These are phyloP conservation scores for Aythya fuligula DNA, from an alignment of 2,797 vertebrate species.

Conservation along the genomic window DNA sequence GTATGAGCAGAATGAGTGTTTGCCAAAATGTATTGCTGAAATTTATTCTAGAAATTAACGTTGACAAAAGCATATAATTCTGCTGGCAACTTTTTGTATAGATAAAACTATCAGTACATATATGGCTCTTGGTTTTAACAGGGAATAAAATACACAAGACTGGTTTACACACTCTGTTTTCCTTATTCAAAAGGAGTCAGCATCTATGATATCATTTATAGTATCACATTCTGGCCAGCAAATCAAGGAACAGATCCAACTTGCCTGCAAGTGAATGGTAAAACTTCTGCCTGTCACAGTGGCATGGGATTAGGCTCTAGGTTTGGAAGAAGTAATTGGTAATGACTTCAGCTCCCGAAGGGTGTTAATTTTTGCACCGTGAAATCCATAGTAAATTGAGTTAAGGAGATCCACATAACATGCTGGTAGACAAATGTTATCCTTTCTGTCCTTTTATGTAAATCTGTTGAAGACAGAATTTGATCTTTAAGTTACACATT, in stretches of 20 bases:
- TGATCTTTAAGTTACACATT: conserved; percentile 39
- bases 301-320: not conserved
- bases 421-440: conserved; percentile 53
- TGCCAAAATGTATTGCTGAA: not conserved
- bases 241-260: not conserved
- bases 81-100: not conserved
- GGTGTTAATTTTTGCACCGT: conserved; percentile 24
- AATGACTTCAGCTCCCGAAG: conserved; percentile 19
- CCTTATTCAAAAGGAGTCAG: not conserved
- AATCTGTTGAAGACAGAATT: conserved; percentile 51
- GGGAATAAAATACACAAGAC: not conserved
- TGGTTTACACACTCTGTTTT: not conserved
- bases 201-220: not conserved
- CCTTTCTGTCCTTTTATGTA: conserved; percentile 42
- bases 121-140: not conserved
- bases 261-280: not conserved
- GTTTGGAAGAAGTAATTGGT: conserved; percentile 30
- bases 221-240: not conserved
- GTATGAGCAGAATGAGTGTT: not conserved
- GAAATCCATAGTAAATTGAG: conserved; percentile 36
- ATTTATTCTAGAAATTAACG: not conserved
- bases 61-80: not conserved
- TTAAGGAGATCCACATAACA: conserved; percentile 15
- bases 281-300: not conserved
- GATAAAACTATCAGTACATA: not conserved